phyloP scores from a whole-genome alignment of 2,797 vertebrate genomes.

The Protonibea diacanthus region DNA sequence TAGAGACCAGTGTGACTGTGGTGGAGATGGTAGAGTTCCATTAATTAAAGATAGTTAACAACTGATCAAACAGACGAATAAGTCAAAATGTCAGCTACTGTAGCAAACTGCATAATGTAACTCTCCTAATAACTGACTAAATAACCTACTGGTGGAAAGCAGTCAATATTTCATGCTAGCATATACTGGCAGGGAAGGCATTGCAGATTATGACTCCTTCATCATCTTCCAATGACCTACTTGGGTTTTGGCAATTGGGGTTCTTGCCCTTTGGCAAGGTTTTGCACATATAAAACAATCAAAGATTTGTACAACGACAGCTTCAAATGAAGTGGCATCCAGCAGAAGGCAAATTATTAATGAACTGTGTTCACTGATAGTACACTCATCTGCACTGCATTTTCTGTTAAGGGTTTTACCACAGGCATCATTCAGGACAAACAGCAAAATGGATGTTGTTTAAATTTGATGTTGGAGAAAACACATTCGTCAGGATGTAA shows the following conservation, averaged over 20 bases:
- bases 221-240: constrained; percentile 80
- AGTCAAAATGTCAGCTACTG: constrained; percentile 39
- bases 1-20: constrained; percentile 14
- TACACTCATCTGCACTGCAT: constrained; percentile 41
- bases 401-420: constrained; percentile 22
- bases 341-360: constrained; percentile 58
- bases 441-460: constrained; percentile 39
- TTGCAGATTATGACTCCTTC: constrained; percentile 49
- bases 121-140: constrained; percentile 44
- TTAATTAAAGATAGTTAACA: constrained; percentile 40
- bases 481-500: constrained; percentile 58
- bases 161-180: constrained; percentile 64
- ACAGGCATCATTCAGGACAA: constrained; percentile 23
- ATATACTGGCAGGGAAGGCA: constrained; percentile 45
- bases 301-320: constrained; percentile 67
- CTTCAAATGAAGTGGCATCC: constrained; percentile 60
- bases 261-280: constrained; percentile 75
- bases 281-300: constrained; percentile 72
- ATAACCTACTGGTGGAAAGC: constrained; percentile 38
- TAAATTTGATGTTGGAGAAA: constrained; percentile 50
- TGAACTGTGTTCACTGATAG: constrained; percentile 65
- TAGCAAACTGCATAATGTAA: constrained; percentile 36
- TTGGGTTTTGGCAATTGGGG: constrained; percentile 78
- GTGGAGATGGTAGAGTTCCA: constrained; percentile 29
- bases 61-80: constrained; percentile 44